These are phyloP conservation scores for Sebastes itinus DNA, from an alignment of 2,797 vertebrate species.

Conservation along the genomic window DNA sequence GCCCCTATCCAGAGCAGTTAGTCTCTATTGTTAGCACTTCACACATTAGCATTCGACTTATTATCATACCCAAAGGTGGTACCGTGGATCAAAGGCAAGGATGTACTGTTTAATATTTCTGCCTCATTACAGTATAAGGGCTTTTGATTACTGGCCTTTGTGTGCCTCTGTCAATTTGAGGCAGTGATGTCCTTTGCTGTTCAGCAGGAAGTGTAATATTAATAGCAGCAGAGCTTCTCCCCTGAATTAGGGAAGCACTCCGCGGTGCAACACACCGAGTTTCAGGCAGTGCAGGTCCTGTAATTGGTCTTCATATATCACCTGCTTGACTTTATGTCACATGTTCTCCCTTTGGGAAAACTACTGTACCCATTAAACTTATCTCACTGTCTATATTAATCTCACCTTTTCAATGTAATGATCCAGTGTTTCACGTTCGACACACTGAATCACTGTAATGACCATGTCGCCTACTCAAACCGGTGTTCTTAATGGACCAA, in stretches of 20 bases:
- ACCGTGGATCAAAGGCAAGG: conserved; percentile 76
- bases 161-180: conserved; percentile 74
- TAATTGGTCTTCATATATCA: conserved; percentile 75
- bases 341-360: conserved; percentile 43
- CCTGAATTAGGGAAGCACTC: conserved; percentile 39
- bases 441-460: conserved; percentile 21
- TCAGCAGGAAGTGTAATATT: conserved; percentile 73
- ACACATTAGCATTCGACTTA: conserved; percentile 73
- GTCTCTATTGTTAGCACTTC: conserved; percentile 63
- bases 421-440: conserved; percentile 25
- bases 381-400: conserved; percentile 48
- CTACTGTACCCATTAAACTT: conserved; percentile 51
- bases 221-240: conserved; percentile 50
- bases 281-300: conserved; percentile 13
- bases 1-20: conserved; percentile 43
- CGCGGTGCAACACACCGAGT: conserved; percentile 20
- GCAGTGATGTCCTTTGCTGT: conserved; percentile 69
- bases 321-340: conserved; percentile 65
- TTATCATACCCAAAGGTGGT: conserved; percentile 80
- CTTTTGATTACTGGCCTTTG: conserved; percentile 78
- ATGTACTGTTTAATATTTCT: conserved; percentile 81
- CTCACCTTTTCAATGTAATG: conserved; percentile 47
- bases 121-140: conserved; percentile 72
- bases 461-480: not conserved
- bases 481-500: conserved; percentile 4